phyloP scores from a whole-genome alignment of 1,140 invertebrate genomes.

The Cataglyphis hispanica region DNA sequence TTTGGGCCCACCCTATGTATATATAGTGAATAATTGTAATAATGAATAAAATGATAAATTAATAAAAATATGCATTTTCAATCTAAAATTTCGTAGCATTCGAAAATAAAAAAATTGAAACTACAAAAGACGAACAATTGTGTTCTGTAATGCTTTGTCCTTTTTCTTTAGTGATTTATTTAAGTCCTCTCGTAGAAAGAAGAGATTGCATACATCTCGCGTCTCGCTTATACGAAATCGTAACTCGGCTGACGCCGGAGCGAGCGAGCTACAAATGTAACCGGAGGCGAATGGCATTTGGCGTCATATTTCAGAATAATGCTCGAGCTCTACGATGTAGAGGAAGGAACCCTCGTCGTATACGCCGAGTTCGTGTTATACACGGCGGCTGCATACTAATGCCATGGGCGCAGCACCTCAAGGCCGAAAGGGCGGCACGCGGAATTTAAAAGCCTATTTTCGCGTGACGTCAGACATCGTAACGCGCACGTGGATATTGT shows the following conservation, averaged over 20 bases:
- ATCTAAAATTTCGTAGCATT: neutral
- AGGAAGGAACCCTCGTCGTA: slow-evolving; percentile 60
- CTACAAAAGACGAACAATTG: neutral
- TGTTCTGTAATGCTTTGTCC: neutral
- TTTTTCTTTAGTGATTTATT: slow-evolving; percentile 28
- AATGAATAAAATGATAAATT: neutral
- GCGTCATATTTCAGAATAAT: slow-evolving; percentile 81
- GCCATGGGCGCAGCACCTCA: slow-evolving; percentile 10
- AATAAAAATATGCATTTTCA: neutral
- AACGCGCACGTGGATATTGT: neutral
- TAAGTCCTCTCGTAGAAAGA: slow-evolving; percentile 7
- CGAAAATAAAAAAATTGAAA: neutral
- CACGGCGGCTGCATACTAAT: slow-evolving; percentile 75
- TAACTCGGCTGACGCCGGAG: slow-evolving; percentile 67
- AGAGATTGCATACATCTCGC: neutral
- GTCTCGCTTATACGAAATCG: slow-evolving; percentile 66
- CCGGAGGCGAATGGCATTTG: slow-evolving; percentile 78
- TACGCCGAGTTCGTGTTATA: slow-evolving; percentile 33
- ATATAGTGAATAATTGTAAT: neutral
- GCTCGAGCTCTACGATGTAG: slow-evolving; percentile 68
- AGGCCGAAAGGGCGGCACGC: slow-evolving; percentile 24
- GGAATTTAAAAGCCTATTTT: slow-evolving; percentile 49
- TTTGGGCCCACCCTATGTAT: no score
- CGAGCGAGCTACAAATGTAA: slow-evolving; percentile 71
- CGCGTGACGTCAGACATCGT: neutral